These are phyloP conservation scores for Luidia sarsii DNA, from an alignment of 53 echinoderm and acorn worm species.

Conservation along the genomic window DNA sequence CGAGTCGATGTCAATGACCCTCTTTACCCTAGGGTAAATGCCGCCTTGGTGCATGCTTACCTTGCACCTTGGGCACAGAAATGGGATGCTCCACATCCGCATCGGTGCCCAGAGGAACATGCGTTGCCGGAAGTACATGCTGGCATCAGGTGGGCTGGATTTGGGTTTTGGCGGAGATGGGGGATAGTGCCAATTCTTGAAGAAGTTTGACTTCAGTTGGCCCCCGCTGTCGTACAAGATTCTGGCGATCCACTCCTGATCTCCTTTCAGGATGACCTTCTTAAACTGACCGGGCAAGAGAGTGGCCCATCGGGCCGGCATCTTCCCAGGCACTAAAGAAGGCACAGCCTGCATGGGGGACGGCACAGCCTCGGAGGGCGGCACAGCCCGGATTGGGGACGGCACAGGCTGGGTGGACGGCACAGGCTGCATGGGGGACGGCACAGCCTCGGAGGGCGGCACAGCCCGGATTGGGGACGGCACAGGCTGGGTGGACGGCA, in stretches of 20 bases:
- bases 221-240: conserved; percentile 39
- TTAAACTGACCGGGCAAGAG: conserved; percentile 26
- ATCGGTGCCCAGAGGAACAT: conserved; percentile 46
- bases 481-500: too few relatives aligned
- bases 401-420: conserved; percentile 18
- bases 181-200: background rate
- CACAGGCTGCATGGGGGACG: conserved; percentile 3
- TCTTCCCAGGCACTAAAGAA: conserved; percentile 24
- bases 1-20: conserved; percentile 51
- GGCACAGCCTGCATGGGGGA: conserved; percentile 21
- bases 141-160: background rate
- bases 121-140: conserved; percentile 14
- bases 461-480: background rate
- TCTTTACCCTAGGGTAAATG: conserved; percentile 46
- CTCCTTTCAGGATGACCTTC: conserved; percentile 34
- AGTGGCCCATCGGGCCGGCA: too few relatives aligned
- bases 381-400: conserved; percentile 12
- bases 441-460: conserved; percentile 17
- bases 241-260: conserved; percentile 43
- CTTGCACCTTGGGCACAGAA: conserved; percentile 43
- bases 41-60: conserved; percentile 48
- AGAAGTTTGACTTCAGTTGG: background rate
- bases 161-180: background rate
- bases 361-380: conserved; percentile 21
- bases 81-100: conserved; percentile 40